Evolutionary conservation across 2,797 vertebrate species (phyloP).

Genomic region (Phrynocephalus forsythii): DNA sequence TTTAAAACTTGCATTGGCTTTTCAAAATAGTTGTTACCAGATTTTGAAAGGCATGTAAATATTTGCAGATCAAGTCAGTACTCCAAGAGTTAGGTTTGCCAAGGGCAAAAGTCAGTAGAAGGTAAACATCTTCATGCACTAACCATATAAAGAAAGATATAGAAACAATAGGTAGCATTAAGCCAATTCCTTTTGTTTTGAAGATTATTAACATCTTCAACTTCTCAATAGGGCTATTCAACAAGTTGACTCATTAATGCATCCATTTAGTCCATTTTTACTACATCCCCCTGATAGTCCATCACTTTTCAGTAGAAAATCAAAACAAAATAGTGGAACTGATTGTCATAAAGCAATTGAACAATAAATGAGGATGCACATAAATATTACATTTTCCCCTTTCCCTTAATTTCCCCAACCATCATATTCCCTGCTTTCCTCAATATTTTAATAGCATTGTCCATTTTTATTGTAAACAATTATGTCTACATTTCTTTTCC

Average conservation of each 20-base stretch:
- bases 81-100: constrained; percentile 11
- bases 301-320: constrained; percentile 35
- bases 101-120: constrained; percentile 25
- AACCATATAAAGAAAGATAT: constrained; percentile 11
- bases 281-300: constrained; percentile 17
- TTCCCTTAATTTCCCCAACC: neutral
- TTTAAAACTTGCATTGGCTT: neutral
- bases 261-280: constrained; percentile 26
- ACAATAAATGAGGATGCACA: constrained; percentile 34
- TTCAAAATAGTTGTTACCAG: constrained; percentile 3
- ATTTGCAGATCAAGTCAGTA: constrained; percentile 16
- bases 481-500: constrained; percentile 37
- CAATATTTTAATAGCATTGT: constrained; percentile 43
- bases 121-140: constrained; percentile 17
- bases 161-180: constrained; percentile 13
- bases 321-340: constrained; percentile 33
- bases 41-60: neutral
- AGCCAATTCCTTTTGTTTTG: constrained; percentile 32
- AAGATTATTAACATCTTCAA: constrained; percentile 30
- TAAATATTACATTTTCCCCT: constrained; percentile 23
- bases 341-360: constrained; percentile 22
- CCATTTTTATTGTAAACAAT: constrained; percentile 42
- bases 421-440: constrained; percentile 34
- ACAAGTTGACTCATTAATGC: constrained; percentile 25
- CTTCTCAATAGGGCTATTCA: constrained; percentile 36